phyloP scores from a whole-genome alignment of 2,113 vertebrate genomes.

The Phyllopteryx taeniolatus region DNA sequence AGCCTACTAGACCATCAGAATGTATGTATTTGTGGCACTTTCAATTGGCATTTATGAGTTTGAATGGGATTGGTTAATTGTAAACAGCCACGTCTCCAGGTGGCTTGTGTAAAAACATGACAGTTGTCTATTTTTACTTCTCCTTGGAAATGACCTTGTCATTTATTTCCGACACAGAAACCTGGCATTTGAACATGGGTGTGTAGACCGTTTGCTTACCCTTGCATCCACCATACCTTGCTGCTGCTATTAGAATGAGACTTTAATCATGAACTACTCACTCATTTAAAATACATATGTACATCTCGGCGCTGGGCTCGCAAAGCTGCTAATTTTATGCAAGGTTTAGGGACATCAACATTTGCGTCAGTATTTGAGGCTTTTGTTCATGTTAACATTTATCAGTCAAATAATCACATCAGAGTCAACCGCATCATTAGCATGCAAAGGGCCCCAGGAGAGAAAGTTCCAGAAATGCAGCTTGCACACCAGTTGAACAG shows the following conservation, averaged over 20 bases:
- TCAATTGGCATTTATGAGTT: no score
- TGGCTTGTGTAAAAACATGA: no score
- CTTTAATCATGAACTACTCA: not conserved
- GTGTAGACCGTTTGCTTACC: no score
- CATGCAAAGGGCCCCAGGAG: slow-evolving; percentile 1
- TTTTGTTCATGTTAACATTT: not conserved
- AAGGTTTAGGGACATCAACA: not conserved
- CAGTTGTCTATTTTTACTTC: no score
- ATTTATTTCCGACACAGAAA: no score
- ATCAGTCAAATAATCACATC: not conserved
- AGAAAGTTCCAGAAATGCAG: slow-evolving; percentile 1
- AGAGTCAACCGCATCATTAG: slow-evolving; percentile 2
- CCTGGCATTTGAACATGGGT: no score
- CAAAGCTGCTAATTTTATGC: not conserved
- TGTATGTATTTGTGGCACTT: no score
- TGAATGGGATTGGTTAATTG: no score
- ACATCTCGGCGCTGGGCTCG: not conserved
- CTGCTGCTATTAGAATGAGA: not conserved
- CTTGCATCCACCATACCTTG: no score
- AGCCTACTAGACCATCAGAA: no score
- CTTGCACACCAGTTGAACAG: slow-evolving; percentile 11
- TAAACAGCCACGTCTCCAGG: no score
- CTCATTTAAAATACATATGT: not conserved
- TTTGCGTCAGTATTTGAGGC: not conserved
- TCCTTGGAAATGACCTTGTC: no score